Evolutionary conservation across 2,888 invertebrate species (phyloP).

Genomic region (Lucinisca nassula): DNA sequence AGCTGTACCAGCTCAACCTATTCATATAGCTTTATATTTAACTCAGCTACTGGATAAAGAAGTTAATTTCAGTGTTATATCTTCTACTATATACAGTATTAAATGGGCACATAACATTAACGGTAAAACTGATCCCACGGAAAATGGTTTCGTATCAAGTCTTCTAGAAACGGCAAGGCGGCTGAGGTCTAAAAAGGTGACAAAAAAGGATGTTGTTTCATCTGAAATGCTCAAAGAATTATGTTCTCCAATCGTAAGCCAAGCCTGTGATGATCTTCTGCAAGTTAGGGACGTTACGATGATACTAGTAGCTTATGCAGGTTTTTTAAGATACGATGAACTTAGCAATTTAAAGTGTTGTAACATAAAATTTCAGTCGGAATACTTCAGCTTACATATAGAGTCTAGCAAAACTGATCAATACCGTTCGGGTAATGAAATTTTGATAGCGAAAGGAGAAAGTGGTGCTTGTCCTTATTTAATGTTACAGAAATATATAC

Average conservation of each 20-base stretch:
- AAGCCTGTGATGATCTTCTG: constrained; percentile 13
- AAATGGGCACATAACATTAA: constrained; percentile 42
- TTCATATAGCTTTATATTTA: constrained; percentile 14
- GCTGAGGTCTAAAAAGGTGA: constrained; percentile 6
- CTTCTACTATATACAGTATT: constrained; percentile 15
- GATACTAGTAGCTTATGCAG: constrained; percentile 26
- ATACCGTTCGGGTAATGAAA: constrained; percentile 22
- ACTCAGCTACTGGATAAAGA: neutral
- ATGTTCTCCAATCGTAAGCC: no score
- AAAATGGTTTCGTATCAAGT: constrained; percentile 8
- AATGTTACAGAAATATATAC: constrained; percentile 28
- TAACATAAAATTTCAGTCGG: constrained; percentile 15
- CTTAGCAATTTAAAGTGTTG: constrained; percentile 8
- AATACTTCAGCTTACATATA: neutral
- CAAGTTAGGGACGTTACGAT: constrained; percentile 28
- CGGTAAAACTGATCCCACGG: constrained; percentile 33
- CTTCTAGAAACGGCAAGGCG: constrained; percentile 25
- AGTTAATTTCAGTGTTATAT: neutral
- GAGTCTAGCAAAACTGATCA: constrained; percentile 40
- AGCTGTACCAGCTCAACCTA: constrained; percentile 20
- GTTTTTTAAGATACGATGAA: constrained; percentile 24
- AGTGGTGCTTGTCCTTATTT: constrained; percentile 26
- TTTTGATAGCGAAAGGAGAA: constrained; percentile 26
- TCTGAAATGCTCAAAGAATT: no score
- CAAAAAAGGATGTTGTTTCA: constrained; percentile 25